A percentile compares a stretch with the other conserved stretches of the same genome.
Conservation (phyloP, 1,140 invertebrate species). For the Cylas formicarius region DNA sequence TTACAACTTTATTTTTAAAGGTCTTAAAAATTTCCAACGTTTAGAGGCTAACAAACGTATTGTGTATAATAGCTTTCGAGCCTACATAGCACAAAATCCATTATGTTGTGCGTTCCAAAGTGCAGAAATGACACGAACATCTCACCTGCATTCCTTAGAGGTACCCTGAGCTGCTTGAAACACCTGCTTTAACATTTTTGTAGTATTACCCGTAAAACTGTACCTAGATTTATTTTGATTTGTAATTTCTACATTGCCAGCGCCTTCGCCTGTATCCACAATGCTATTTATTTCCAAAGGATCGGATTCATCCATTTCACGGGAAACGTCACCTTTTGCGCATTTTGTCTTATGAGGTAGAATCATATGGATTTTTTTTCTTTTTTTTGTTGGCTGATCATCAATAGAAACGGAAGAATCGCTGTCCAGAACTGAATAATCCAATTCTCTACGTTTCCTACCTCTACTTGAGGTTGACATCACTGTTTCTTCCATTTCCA, state of each 20-base stretch:
- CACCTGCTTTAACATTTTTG: slow-evolving; percentile 3
- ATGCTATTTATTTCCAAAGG: background rate
- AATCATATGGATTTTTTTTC: background rate
- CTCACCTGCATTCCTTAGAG: too few relatives aligned
- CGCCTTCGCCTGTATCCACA: background rate
- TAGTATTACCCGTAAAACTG: background rate
- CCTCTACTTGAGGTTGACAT: background rate
- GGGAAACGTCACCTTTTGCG: background rate
- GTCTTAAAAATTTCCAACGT: too few relatives aligned
- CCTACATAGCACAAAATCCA: too few relatives aligned
- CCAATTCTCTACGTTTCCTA: slow-evolving; percentile 1
- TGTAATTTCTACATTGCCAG: background rate
- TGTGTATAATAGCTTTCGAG: too few relatives aligned
- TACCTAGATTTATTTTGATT: slow-evolving; percentile 2
- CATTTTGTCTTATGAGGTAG: background rate
- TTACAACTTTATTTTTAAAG: too few relatives aligned
- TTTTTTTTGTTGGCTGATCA: background rate
- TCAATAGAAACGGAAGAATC: background rate
- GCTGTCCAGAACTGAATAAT: slow-evolving; percentile 3
- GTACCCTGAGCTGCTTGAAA: background rate
- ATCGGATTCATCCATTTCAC: background rate
- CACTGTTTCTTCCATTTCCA: background rate
- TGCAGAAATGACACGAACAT: too few relatives aligned
- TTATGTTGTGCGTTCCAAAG: too few relatives aligned
- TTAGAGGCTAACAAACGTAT: too few relatives aligned